Percentiles rank a stretch among this genome's conserved stretches.
phyloP scores from a whole-genome alignment of 2,797 vertebrate genomes.

The Chelonia mydas region DNA sequence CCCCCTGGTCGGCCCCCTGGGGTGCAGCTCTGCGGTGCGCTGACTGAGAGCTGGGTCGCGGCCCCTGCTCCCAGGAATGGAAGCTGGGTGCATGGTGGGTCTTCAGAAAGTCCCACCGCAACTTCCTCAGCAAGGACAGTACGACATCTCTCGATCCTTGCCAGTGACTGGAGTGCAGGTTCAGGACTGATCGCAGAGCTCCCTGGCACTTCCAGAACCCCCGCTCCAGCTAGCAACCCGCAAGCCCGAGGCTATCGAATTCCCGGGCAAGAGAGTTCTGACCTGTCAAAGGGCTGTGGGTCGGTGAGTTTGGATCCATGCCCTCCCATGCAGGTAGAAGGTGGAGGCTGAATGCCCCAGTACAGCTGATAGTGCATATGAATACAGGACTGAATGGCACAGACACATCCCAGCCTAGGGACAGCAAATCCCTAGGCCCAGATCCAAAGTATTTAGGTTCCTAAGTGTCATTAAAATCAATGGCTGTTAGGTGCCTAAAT shows the following conservation, averaged over 20 bases:
- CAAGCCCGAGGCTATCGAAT: neutral
- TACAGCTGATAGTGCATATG: neutral
- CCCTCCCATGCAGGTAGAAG: accelerated
- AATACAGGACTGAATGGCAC: neutral
- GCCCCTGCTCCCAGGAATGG: neutral
- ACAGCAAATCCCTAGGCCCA: too few species aligned
- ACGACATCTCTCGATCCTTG: neutral
- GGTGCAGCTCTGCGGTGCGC: neutral
- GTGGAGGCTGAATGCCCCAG: neutral
- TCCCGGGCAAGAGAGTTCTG: neutral
- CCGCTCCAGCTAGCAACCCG: neutral
- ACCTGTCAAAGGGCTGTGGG: neutral
- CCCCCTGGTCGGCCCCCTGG: too few species aligned
- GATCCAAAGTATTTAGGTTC: too few species aligned
- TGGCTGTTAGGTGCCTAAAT: too few species aligned
- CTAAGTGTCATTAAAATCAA: too few species aligned
- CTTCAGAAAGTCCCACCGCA: neutral
- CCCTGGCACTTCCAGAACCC: neutral
- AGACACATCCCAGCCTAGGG: accelerated
- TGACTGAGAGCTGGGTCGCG: neutral
- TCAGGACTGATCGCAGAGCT: neutral
- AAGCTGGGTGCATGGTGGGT: neutral
- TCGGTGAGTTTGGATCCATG: neutral
- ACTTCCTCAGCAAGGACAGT: neutral
- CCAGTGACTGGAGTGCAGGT: too few species aligned